Evolutionary conservation across 2,797 vertebrate genomes (phyloP).

Genomic region (Trematomus bernacchii): DNA sequence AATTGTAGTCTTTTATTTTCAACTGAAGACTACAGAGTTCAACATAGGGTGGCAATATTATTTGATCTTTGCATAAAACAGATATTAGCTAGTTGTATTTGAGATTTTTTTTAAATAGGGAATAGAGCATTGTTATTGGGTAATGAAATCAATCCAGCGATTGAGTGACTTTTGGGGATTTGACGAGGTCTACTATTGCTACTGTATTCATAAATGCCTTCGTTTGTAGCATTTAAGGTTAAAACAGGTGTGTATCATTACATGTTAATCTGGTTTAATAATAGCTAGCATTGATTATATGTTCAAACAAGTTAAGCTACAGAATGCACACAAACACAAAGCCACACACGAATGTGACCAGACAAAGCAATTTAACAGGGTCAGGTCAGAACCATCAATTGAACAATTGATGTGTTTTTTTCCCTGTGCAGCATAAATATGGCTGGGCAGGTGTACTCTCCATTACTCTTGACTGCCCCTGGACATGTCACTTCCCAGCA

Average conservation of each 20-base stretch:
- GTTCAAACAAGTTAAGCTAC: conserved; percentile 15
- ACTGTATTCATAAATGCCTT: too few relatives aligned
- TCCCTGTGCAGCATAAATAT: conserved; percentile 35
- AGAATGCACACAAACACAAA: conserved; percentile 5
- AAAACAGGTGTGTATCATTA: background rate
- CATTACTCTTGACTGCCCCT: conserved; percentile 44
- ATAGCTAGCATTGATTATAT: conserved; percentile 6
- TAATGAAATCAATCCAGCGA: too few relatives aligned
- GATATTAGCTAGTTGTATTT: too few relatives aligned
- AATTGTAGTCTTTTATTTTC: too few relatives aligned
- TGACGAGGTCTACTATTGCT: too few relatives aligned
- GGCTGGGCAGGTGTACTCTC: conserved; percentile 33
- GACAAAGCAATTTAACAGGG: conserved; percentile 49
- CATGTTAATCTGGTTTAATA: background rate
- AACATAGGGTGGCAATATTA: too few relatives aligned
- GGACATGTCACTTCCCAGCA: conserved; percentile 51
- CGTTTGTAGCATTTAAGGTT: too few relatives aligned
- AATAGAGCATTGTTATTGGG: too few relatives aligned
- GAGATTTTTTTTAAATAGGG: too few relatives aligned
- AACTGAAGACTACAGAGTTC: too few relatives aligned
- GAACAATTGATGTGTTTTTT: conserved; percentile 65
- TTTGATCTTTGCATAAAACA: too few relatives aligned
- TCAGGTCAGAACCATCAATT: conserved; percentile 54
- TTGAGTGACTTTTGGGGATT: too few relatives aligned
- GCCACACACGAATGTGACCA: conserved; percentile 26